Conservation (phyloP, 2,888 invertebrate genomes). For the Drosophila melanocephala region DNA sequence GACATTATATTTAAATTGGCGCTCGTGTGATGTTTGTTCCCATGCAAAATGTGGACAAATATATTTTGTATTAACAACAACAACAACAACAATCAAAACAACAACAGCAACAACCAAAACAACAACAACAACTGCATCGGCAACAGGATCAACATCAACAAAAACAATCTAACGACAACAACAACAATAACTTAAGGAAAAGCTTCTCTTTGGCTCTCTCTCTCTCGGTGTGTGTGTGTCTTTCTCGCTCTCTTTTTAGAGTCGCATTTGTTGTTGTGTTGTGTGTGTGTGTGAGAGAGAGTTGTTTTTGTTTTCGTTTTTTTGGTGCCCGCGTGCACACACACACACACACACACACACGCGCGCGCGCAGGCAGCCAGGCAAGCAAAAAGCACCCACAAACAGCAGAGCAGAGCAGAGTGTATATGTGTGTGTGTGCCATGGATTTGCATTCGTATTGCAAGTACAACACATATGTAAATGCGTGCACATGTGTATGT, state of each 20-base stretch:
- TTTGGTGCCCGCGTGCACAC: conserved; percentile 29
- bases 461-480: conserved; percentile 16
- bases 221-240: conserved; percentile 7
- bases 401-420: conserved; percentile 1
- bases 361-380: not conserved
- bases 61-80: conserved; percentile 45
- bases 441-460: conserved; percentile 54
- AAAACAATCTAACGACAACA: conserved; percentile 25
- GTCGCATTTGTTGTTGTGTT: conserved; percentile 8
- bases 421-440: conserved; percentile 49
- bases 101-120: conserved; percentile 14
- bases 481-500: conserved; percentile 7
- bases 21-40: conserved; percentile 50
- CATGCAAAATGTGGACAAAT: conserved; percentile 53
- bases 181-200: conserved; percentile 53
- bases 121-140: conserved; percentile 19
- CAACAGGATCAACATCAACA: conserved; percentile 47
- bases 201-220: conserved; percentile 16
- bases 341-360: conserved; percentile 30
- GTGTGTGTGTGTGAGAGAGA: conserved; percentile 26
- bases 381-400: not conserved
- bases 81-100: conserved; percentile 25
- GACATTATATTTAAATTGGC: conserved; percentile 19
- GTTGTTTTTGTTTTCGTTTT: conserved; percentile 49
- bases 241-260: conserved; percentile 10